These are phyloP conservation scores for Podarcis lilfordi DNA, from an alignment of 2,797 vertebrate species.

Conservation along the genomic window DNA sequence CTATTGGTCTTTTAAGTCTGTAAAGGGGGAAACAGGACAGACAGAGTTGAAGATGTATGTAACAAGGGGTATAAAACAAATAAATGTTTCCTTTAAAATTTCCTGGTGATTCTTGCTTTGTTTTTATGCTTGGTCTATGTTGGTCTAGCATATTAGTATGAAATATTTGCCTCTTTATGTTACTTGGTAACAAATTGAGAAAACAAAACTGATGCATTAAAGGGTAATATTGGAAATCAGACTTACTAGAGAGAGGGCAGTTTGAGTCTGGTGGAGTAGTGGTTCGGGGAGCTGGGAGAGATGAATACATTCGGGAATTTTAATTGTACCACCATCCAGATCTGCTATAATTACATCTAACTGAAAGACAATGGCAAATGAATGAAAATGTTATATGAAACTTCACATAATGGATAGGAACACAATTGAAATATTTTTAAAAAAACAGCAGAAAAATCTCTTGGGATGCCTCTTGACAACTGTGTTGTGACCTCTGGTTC, in stretches of 20 bases:
- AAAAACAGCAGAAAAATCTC: neutral
- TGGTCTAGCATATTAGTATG: neutral
- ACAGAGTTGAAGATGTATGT: neutral
- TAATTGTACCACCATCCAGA: slow-evolving; percentile 97
- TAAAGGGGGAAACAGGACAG: neutral
- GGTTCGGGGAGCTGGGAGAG: slow-evolving; percentile 95
- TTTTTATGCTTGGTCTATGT: neutral
- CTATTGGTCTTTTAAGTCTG: neutral
- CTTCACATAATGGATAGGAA: neutral
- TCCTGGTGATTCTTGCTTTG: neutral
- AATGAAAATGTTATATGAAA: neutral
- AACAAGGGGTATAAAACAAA: neutral
- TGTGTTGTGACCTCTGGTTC: too few species aligned
- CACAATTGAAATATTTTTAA: neutral
- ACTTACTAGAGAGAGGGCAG: slow-evolving; percentile 89
- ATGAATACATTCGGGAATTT: slow-evolving; percentile 98
- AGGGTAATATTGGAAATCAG: neutral
- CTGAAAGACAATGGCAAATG: slow-evolving; percentile 76
- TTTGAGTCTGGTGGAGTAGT: slow-evolving; percentile 89
- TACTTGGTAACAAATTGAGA: neutral
- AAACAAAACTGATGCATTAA: neutral
- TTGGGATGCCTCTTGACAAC: neutral
- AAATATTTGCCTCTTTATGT: neutral
- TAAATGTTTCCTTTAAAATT: neutral
- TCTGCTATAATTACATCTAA: slow-evolving; percentile 98